Evolutionary conservation across 2,797 vertebrate species (phyloP), one percentile per base, ranked within the genome.

Genomic region (Sylvia borin): DNA sequence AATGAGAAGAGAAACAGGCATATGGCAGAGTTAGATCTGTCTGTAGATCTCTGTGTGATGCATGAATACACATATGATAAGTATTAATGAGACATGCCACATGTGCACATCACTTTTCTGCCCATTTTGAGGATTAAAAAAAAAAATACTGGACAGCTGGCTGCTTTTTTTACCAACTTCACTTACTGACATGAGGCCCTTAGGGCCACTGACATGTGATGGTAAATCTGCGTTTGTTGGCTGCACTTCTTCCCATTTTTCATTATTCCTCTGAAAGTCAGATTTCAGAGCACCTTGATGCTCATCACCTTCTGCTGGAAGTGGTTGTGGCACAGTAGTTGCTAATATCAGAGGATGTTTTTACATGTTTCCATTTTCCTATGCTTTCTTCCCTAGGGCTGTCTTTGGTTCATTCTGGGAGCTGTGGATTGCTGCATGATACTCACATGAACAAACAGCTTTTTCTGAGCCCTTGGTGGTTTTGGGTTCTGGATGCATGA

Each of bases 101-200:
- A 90, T 95, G 90, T 87, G 74, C 90, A 68, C 76, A 83, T 96
- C 92, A 82, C 61, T 96, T 85, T 88, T 72, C 89, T 90, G 88
- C 83, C 73, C 82, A 60, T 94, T 92, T 88, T 91, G 83, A 88
- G 92, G 90, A 93, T 95, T 93, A 38, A 77, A 83, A 94, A 53
- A n/a, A n/a, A 82, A 94, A 95, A n/a, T 1, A 19, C 45, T 61
- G 50, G 93, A 87, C 95, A 96, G 88, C 89, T 94, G 93, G 78
- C 91, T 89, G 75, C 60, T 70, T 92, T 86, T 92, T 96, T 87
- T 79, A 71, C 66, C 73, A 89, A 82, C 74, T 89, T 88, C 91
- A 57, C 84, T 85, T 88, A 53, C 84, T 93, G 86, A 47, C 86
- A 34, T 43, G 47, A 87, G 68, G 84, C 86, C 92, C 78, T 77